Evolutionary conservation across 2,113 vertebrate species (phyloP).

Genomic region (Solea solea): DNA sequence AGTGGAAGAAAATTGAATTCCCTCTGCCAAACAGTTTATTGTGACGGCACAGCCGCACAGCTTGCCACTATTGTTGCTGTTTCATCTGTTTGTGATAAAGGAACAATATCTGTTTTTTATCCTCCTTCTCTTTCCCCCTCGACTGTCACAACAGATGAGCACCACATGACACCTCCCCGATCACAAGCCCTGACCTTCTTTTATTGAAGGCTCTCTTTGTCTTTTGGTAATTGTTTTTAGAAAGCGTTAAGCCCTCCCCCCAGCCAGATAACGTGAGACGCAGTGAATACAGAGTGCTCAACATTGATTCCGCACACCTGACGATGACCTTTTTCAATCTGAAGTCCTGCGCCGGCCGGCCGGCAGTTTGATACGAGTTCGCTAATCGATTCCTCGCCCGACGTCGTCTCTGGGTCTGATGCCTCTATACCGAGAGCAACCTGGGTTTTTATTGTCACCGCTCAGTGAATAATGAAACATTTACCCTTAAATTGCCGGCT

Average conservation of each 20-base stretch:
- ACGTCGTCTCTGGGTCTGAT: constrained; percentile 47
- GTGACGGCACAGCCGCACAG: constrained; percentile 63
- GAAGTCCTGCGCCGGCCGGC: constrained; percentile 56
- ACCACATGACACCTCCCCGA: constrained; percentile 49
- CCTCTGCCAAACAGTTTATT: constrained; percentile 55
- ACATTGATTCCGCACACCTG: constrained; percentile 73
- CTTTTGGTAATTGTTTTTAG: constrained; percentile 74
- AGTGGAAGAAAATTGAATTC: constrained; percentile 65
- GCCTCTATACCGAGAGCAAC: constrained; percentile 23
- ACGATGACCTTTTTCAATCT: constrained; percentile 76
- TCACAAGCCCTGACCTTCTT: constrained; percentile 67
- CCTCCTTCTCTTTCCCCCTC: constrained; percentile 50
- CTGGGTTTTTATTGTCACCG: constrained; percentile 51
- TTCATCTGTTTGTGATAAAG: constrained; percentile 67
- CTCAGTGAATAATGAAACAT: constrained; percentile 73
- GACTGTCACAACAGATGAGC: constrained; percentile 58
- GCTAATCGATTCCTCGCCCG: constrained; percentile 63
- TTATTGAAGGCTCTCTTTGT: constrained; percentile 62
- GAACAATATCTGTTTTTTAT: constrained; percentile 58
- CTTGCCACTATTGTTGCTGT: constrained; percentile 54
- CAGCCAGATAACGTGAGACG: constrained; percentile 60
- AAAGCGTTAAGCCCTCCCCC: constrained; percentile 51
- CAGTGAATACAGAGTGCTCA: constrained; percentile 72
- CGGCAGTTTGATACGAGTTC: constrained; percentile 69
- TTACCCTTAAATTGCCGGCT: constrained; percentile 73